These are phyloP conservation scores for Crotalus helleri DNA, from an alignment of 2,113 vertebrate genomes.

Conservation along the genomic window DNA sequence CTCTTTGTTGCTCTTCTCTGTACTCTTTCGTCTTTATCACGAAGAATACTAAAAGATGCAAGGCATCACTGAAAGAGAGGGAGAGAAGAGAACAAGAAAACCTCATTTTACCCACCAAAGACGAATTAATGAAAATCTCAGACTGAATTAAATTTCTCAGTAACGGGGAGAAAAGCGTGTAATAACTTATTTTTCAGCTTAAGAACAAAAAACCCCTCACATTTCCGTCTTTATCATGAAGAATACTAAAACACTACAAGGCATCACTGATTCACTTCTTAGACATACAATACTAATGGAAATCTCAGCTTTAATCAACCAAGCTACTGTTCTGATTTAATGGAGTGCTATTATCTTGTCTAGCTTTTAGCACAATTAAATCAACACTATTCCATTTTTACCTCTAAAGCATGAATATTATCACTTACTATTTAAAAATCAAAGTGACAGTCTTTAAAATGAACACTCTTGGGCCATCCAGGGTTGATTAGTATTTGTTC, in stretches of 20 bases:
- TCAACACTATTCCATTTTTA: not conserved
- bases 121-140: not conserved
- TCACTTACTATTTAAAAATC: not conserved
- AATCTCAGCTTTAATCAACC: not conserved
- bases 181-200: not conserved
- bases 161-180: not conserved
- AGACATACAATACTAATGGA: not conserved
- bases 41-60: not conserved
- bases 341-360: too few species aligned
- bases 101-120: not conserved
- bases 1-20: too few species aligned
- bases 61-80: not conserved
- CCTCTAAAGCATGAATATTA: not conserved
- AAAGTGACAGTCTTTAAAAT: not conserved
- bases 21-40: not conserved
- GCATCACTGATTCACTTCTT: not conserved
- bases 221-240: not conserved
- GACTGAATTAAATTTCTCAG: not conserved
- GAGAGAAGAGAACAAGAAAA: not conserved
- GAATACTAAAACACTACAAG: not conserved
- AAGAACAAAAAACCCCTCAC: not conserved
- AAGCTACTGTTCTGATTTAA: not conserved
- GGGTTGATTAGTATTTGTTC: not conserved
- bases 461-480: not conserved
- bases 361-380: not conserved